A percentile compares a stretch with the other conserved stretches of the same genome.
These are phyloP conservation scores for Sphaeramia orbicularis DNA, from an alignment of 2,797 vertebrate species.

Conservation along the genomic window DNA sequence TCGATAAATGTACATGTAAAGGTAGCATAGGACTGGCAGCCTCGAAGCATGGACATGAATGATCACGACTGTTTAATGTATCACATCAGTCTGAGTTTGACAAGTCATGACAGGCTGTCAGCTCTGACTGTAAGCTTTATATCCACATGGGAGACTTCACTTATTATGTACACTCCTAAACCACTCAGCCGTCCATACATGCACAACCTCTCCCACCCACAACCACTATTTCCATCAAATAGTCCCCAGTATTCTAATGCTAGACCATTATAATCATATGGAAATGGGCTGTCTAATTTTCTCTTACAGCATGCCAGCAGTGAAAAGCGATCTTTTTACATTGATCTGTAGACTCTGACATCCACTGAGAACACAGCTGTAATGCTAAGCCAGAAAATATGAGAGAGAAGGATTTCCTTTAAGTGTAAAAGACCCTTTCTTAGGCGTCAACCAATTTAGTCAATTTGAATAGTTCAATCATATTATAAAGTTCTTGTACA, in stretches of 20 bases:
- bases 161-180: conserved; percentile 18
- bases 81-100: conserved; percentile 36
- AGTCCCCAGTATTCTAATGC: conserved; percentile 16
- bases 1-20: conserved; percentile 24
- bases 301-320: conserved; percentile 43
- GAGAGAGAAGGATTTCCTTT: conserved; percentile 12
- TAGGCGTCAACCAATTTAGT: background rate
- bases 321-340: conserved; percentile 36
- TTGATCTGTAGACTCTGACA: conserved; percentile 56
- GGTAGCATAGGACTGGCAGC: conserved; percentile 27
- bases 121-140: conserved; percentile 40
- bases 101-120: conserved; percentile 41
- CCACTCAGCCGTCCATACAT: conserved; percentile 21
- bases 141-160: conserved; percentile 24
- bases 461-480: too few species aligned
- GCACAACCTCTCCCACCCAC: conserved; percentile 38
- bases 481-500: background rate
- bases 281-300: conserved; percentile 70
- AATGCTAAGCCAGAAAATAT: conserved; percentile 12
- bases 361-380: conserved; percentile 41
- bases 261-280: conserved; percentile 59
- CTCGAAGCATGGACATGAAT: conserved; percentile 37
- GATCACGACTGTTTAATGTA: conserved; percentile 42
- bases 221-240: conserved; percentile 35
- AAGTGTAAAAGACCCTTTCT: conserved; percentile 4